Conservation (phyloP, 2,113 vertebrate species). For the Salvelinus fontinalis region DNA sequence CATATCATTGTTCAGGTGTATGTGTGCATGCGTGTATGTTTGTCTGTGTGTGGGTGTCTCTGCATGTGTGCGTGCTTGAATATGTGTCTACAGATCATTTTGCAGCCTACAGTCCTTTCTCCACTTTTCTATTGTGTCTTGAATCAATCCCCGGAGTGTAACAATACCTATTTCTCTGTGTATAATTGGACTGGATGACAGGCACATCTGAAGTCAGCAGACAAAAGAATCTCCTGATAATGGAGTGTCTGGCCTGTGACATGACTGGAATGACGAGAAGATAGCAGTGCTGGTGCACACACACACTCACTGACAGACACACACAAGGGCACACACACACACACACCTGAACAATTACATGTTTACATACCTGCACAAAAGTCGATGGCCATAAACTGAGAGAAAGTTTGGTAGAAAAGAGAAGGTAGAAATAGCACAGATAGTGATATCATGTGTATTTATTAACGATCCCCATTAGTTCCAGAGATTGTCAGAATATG, state of each 20-base stretch:
- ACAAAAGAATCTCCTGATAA: constrained; percentile 79
- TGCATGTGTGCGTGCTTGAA: constrained; percentile 33
- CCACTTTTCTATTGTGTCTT: constrained; percentile 77
- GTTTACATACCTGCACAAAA: constrained; percentile 13
- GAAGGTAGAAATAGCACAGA: constrained; percentile 10
- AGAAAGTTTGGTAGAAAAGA: not conserved
- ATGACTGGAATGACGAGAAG: constrained; percentile 79
- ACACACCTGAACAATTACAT: not conserved
- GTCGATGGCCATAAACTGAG: not conserved
- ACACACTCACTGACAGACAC: constrained; percentile 7
- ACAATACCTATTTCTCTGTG: constrained; percentile 81
- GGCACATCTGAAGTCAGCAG: constrained; percentile 77
- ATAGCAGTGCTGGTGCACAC: constrained; percentile 43
- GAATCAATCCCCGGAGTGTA: constrained; percentile 78
- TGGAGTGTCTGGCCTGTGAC: constrained; percentile 79
- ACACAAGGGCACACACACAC: not conserved
- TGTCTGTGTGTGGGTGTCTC: constrained; percentile 5
- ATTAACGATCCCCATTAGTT: too few species aligned
- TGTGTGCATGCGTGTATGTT: not conserved
- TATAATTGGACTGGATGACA: constrained; percentile 83
- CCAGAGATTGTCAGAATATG: too few species aligned
- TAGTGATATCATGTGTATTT: constrained; percentile 30
- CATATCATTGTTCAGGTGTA: not conserved
- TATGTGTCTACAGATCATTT: constrained; percentile 47
- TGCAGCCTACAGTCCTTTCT: constrained; percentile 59